phyloP scores from a whole-genome alignment of 2,797 vertebrate species.

The Phyllotis vaccarum region DNA sequence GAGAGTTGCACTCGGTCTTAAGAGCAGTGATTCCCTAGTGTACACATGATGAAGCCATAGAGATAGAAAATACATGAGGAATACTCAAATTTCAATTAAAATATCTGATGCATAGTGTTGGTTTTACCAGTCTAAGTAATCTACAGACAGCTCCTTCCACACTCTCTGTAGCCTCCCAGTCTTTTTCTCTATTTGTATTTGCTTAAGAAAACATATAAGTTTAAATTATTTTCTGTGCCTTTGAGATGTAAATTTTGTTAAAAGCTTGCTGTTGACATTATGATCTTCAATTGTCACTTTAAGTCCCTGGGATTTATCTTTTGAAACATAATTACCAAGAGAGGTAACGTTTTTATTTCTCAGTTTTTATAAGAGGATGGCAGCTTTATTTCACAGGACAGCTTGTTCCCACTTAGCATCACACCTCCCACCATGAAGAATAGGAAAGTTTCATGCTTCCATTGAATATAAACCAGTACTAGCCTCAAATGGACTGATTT shows the following conservation, averaged over 20 bases:
- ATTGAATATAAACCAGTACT: neutral
- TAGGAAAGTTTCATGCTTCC: neutral
- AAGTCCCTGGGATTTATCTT: neutral
- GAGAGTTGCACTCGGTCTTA: neutral
- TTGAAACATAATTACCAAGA: neutral
- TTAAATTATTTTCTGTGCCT: neutral
- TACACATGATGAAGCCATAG: neutral
- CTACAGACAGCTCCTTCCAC: neutral
- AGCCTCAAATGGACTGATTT: neutral
- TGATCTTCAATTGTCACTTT: neutral
- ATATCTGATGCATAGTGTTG: too few relatives aligned
- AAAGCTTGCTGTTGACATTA: neutral
- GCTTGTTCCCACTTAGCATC: neutral
- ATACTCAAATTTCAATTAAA: neutral
- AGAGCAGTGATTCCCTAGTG: neutral
- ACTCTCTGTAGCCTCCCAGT: neutral
- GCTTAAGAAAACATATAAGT: neutral
- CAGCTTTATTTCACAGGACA: neutral
- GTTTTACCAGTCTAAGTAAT: neutral
- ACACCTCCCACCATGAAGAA: neutral
- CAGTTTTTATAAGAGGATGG: neutral
- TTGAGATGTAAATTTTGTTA: constrained; percentile 20
- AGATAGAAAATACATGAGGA: neutral
- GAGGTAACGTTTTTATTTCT: neutral
- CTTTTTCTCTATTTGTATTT: neutral